Conservation (phyloP, 2,888 invertebrate species). For the Allacma fusca region DNA sequence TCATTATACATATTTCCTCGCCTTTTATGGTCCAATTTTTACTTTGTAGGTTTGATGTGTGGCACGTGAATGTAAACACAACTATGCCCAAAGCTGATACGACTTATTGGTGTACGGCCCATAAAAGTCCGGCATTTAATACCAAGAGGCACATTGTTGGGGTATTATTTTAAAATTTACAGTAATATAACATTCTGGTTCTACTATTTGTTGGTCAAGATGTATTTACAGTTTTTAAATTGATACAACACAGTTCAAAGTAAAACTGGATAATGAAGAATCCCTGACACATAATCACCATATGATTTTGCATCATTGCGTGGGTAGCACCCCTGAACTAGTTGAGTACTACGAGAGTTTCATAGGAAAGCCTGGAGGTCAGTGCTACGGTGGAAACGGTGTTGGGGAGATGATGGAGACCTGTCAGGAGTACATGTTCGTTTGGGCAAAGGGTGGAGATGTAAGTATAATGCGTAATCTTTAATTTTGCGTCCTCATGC, state of each 20-base stretch:
- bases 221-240: too few relatives aligned
- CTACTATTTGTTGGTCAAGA: too few relatives aligned
- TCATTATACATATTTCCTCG: too few relatives aligned
- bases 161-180: not conserved
- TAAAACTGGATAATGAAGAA: not conserved
- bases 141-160: slow-evolving; percentile 19
- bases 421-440: slow-evolving; percentile 15
- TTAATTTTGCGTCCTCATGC: not conserved
- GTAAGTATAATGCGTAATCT: slow-evolving; percentile 7
- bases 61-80: slow-evolving; percentile 14
- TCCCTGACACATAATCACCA: slow-evolving; percentile 20
- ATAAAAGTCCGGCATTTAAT: slow-evolving; percentile 5
- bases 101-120: slow-evolving; percentile 12
- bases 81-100: not conserved
- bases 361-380: slow-evolving; percentile 2
- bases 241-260: slow-evolving; percentile 21
- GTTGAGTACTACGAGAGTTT: not conserved
- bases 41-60: slow-evolving; percentile 13
- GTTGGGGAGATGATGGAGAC: not conserved
- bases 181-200: too few relatives aligned
- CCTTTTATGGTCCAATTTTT: not conserved
- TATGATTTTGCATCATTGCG: not conserved
- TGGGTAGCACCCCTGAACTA: slow-evolving; percentile 21
- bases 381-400: not conserved
- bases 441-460: slow-evolving; percentile 40